Percentiles rank a stretch among this genome's conserved stretches.
These are phyloP conservation scores for Callipepla squamata DNA, from an alignment of 2,113 vertebrate genomes.

Conservation along the genomic window DNA sequence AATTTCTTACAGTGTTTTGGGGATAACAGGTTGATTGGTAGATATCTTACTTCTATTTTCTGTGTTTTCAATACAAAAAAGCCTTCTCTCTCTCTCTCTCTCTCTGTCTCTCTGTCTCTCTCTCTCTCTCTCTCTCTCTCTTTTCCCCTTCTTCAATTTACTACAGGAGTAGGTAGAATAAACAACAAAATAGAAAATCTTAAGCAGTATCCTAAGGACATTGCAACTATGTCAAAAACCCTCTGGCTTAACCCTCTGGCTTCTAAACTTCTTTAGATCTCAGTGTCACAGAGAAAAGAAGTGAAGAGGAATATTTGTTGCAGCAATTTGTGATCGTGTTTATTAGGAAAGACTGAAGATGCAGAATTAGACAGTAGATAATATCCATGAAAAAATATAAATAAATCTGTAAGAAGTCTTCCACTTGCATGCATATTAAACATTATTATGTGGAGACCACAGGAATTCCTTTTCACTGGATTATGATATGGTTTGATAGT, in stretches of 20 bases:
- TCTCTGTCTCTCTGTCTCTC: rapidly evolving
- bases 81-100: neutral
- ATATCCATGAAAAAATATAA: neutral
- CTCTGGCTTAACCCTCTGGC: neutral
- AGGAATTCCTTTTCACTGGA: neutral
- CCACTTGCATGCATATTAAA: neutral
- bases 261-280: neutral
- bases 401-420: neutral
- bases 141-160: neutral
- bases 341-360: neutral
- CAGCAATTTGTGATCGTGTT: neutral
- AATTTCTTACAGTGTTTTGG: neutral
- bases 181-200: neutral
- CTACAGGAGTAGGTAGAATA: neutral
- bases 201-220: neutral
- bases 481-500: neutral
- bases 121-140: rapidly evolving
- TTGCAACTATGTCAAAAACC: neutral
- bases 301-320: neutral
- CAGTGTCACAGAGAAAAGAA: neutral
- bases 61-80: neutral
- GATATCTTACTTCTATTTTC: neutral
- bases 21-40: neutral
- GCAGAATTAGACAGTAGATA: neutral
- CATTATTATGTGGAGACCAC: neutral